Percentiles rank a stretch among this genome's conserved stretches.
Evolutionary conservation across 2,888 invertebrate genomes (phyloP).

Genomic region (Drosophila hamatofila): DNA sequence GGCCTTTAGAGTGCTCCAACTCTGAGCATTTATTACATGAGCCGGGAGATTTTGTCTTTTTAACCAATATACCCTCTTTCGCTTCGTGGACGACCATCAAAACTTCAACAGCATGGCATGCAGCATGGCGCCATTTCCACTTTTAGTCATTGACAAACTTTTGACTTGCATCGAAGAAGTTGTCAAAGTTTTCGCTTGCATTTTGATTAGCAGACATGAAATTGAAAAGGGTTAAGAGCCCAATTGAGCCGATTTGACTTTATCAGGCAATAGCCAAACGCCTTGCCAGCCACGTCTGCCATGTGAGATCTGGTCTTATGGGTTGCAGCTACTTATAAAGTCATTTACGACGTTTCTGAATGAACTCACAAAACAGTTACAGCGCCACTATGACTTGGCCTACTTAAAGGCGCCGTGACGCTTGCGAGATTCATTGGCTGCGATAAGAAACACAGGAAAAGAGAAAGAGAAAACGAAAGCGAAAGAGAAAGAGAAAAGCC

Average conservation of each 20-base stretch:
- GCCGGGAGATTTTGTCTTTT: too few relatives aligned
- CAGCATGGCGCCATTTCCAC: constrained; percentile 25
- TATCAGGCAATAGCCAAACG: constrained; percentile 33
- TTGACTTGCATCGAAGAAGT: constrained; percentile 18
- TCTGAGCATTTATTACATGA: neutral
- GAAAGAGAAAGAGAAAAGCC: constrained; percentile 20
- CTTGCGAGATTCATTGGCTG: constrained; percentile 65
- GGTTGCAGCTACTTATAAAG: constrained; percentile 75
- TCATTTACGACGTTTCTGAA: constrained; percentile 60
- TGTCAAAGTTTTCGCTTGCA: constrained; percentile 64
- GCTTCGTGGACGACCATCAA: neutral
- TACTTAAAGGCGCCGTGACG: constrained; percentile 57
- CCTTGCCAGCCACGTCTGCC: constrained; percentile 7
- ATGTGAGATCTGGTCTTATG: constrained; percentile 48
- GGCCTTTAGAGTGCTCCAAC: neutral
- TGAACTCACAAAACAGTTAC: constrained; percentile 53
- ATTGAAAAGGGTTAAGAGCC: constrained; percentile 53
- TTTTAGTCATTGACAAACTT: constrained; percentile 30
- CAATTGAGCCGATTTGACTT: constrained; percentile 43
- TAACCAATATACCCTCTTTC: neutral
- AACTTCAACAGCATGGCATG: constrained; percentile 5
- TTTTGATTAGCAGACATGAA: constrained; percentile 70
- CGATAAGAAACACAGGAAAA: constrained; percentile 50
- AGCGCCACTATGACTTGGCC: constrained; percentile 42
- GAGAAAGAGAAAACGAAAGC: neutral